phyloP scores from a whole-genome alignment of 1,140 invertebrate genomes.

The Drosophila seguyi region DNA sequence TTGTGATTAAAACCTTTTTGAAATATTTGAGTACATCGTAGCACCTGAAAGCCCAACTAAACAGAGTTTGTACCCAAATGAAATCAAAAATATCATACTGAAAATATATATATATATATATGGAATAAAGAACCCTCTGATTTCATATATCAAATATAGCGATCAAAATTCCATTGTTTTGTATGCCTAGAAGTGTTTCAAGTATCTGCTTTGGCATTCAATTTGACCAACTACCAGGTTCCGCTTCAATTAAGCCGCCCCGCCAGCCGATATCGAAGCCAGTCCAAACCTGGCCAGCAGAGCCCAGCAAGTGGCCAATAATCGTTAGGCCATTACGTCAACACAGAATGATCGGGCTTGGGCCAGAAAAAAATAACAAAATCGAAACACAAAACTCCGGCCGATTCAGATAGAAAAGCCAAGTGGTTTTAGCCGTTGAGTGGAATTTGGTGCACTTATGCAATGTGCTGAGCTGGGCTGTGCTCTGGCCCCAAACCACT shows the following conservation, averaged over 20 bases:
- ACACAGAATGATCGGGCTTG: constrained; percentile 70
- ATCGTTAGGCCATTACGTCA: constrained; percentile 69
- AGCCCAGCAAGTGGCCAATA: constrained; percentile 54
- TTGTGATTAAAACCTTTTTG: neutral
- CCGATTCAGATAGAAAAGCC: constrained; percentile 70
- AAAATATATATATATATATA: neutral
- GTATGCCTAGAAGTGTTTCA: constrained; percentile 32
- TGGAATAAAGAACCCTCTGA: neutral
- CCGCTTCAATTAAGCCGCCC: constrained; percentile 66
- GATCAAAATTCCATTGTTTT: neutral
- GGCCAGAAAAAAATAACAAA: constrained; percentile 36
- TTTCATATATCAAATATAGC: too few species aligned
- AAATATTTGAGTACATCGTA: neutral
- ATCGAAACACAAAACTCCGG: constrained; percentile 36
- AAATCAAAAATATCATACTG: neutral
- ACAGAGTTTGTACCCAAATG: neutral
- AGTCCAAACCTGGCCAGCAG: constrained; percentile 2
- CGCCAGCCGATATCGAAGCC: constrained; percentile 7
- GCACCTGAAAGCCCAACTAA: neutral
- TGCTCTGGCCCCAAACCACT: constrained; percentile 72
- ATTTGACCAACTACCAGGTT: constrained; percentile 47
- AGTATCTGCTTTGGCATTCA: constrained; percentile 49
- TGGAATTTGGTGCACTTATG: constrained; percentile 80
- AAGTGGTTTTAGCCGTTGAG: constrained; percentile 45
- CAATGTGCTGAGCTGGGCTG: constrained; percentile 53